Conservation (phyloP, 2,888 invertebrate genomes). For the Drosophila helvetica region DNA sequence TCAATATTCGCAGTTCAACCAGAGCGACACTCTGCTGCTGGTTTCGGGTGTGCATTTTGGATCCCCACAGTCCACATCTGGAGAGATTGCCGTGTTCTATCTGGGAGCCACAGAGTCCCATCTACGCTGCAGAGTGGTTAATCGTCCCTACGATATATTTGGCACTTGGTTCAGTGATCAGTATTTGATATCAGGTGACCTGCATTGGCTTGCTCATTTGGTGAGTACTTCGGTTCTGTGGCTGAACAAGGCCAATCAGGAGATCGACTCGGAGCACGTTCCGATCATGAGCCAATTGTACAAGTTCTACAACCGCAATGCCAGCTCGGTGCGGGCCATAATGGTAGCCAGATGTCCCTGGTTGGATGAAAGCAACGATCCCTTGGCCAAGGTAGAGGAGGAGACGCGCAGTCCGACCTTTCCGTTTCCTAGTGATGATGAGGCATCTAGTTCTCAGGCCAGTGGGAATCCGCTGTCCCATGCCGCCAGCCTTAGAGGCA, state of each 20-base stretch:
- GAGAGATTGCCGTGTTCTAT: constrained; percentile 94
- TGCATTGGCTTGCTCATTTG: constrained; percentile 91
- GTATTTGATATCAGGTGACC: constrained; percentile 91
- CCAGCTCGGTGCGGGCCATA: constrained; percentile 90
- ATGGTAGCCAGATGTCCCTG: constrained; percentile 89
- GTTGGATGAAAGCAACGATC: constrained; percentile 82
- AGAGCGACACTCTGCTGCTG: constrained; percentile 90
- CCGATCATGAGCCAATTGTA: constrained; percentile 90
- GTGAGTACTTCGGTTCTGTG: constrained; percentile 90
- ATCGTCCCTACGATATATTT: constrained; percentile 94
- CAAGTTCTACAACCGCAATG: constrained; percentile 91
- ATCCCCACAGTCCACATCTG: constrained; percentile 89
- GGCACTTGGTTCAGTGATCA: constrained; percentile 95
- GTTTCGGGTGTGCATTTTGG: constrained; percentile 94
- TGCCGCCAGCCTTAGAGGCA: constrained; percentile 69
- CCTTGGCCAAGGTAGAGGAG: constrained; percentile 44
- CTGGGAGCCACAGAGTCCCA: constrained; percentile 87
- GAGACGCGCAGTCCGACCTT: background rate
- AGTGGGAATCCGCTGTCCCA: constrained; percentile 81
- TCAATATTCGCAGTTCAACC: constrained; percentile 93
- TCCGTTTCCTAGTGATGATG: constrained; percentile 5
- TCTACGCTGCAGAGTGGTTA: constrained; percentile 89
- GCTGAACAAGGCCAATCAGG: constrained; percentile 93
- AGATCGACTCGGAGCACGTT: constrained; percentile 90
- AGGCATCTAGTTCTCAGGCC: constrained; percentile 40